Percentiles rank a stretch among this genome's conserved stretches.
These are phyloP conservation scores for Phyllopteryx taeniolatus DNA, from an alignment of 2,113 vertebrate genomes.

Conservation along the genomic window DNA sequence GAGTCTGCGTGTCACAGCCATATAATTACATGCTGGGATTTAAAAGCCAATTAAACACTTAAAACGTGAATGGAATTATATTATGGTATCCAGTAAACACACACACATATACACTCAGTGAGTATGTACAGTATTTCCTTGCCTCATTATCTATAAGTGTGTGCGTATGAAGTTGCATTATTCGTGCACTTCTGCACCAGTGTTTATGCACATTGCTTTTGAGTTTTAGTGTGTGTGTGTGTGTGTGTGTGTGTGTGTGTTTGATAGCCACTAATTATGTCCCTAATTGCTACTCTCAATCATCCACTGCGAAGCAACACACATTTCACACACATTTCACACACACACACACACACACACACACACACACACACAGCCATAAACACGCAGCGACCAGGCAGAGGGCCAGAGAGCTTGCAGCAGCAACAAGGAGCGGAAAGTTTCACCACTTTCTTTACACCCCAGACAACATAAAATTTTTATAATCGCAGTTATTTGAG, in stretches of 20 bases:
- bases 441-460: slow-evolving; percentile 54
- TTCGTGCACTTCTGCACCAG: slow-evolving; percentile 16
- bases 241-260: slow-evolving; percentile 33
- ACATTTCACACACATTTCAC: slow-evolving; percentile 11
- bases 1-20: slow-evolving; percentile 41
- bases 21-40: slow-evolving; percentile 68
- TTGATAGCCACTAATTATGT: slow-evolving; percentile 68
- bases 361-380: slow-evolving; percentile 24
- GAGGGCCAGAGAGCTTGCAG: slow-evolving; percentile 51
- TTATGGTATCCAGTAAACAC: slow-evolving; percentile 56
- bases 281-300: slow-evolving; percentile 70
- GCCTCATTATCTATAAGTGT: slow-evolving; percentile 38
- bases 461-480: slow-evolving; percentile 19
- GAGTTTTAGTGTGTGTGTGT: slow-evolving; percentile 16
- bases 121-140: slow-evolving; percentile 49
- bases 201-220: slow-evolving; percentile 24
- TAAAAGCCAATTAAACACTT: slow-evolving; percentile 74
- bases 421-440: slow-evolving; percentile 40
- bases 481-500: slow-evolving; percentile 23
- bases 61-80: slow-evolving; percentile 67
- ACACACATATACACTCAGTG: slow-evolving; percentile 22
- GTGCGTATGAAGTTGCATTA: slow-evolving; percentile 10
- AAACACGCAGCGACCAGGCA: slow-evolving; percentile 56
- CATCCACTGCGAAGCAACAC: slow-evolving; percentile 50
- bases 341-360: slow-evolving; percentile 12